phyloP scores from a whole-genome alignment of 2,797 vertebrate species.

The Notolabrus celidotus region DNA sequence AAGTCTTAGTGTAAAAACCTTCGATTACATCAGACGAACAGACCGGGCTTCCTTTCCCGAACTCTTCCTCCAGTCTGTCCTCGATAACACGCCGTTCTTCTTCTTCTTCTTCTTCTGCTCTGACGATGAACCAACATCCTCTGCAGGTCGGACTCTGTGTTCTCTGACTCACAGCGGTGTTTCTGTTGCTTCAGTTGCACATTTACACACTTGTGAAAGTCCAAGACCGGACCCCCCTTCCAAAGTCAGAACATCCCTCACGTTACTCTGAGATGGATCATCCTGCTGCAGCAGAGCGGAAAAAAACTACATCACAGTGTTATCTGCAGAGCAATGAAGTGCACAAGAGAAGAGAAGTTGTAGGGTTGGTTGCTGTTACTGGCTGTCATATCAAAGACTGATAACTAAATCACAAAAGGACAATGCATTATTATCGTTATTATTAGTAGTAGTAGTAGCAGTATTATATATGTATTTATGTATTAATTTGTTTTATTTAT shows the following conservation, averaged over 20 bases:
- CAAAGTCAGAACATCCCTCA: background rate
- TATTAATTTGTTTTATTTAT: too few species aligned
- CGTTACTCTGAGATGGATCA: background rate
- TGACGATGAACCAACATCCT: slow-evolving; percentile 34
- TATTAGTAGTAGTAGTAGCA: too few species aligned
- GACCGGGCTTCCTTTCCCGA: slow-evolving; percentile 16
- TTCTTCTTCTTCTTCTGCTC: slow-evolving; percentile 15
- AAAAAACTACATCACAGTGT: background rate
- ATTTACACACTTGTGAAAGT: slow-evolving; percentile 33
- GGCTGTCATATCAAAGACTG: too few species aligned
- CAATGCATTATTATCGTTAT: too few species aligned
- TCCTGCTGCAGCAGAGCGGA: background rate
- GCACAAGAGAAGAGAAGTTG: too few species aligned
- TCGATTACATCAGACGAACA: slow-evolving; percentile 32
- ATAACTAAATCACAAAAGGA: too few species aligned
- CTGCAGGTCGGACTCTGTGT: background rate
- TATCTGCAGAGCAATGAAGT: too few species aligned
- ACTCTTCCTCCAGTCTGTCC: background rate
- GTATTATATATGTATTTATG: too few species aligned
- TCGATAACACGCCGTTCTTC: slow-evolving; percentile 11
- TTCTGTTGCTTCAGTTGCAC: slow-evolving; percentile 22
- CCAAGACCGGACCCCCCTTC: background rate
- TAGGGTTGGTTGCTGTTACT: too few species aligned
- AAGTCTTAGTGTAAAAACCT: slow-evolving; percentile 4
- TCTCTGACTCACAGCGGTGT: slow-evolving; percentile 7